Conservation (phyloP, 2,888 invertebrate genomes). For the Sphinx pinastri region DNA sequence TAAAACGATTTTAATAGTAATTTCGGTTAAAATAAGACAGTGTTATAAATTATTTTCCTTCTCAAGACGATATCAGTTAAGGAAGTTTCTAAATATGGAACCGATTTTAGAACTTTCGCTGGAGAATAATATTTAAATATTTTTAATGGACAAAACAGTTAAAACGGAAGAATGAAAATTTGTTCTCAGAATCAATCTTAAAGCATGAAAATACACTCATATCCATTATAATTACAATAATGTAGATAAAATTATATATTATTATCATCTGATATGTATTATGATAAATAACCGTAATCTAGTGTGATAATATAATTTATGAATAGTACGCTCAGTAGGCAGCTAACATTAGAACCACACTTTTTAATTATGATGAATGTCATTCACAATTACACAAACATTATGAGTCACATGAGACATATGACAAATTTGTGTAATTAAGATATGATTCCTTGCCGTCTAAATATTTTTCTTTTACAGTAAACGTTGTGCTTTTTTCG, state of each 20-base stretch:
- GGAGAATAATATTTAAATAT: too few species aligned
- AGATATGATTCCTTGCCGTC: neutral
- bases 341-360: neutral
- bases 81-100: neutral
- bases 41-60: too few species aligned
- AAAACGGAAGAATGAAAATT: neutral
- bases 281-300: slow-evolving; percentile 28
- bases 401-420: slow-evolving; percentile 8
- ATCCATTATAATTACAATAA: slow-evolving; percentile 28
- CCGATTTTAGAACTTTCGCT: too few species aligned
- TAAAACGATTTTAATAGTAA: too few species aligned
- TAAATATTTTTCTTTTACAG: too few species aligned
- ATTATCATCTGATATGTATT: slow-evolving; percentile 52
- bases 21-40: too few species aligned
- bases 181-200: neutral
- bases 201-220: slow-evolving; percentile 1
- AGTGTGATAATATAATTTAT: slow-evolving; percentile 11
- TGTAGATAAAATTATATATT: slow-evolving; percentile 40
- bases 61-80: too few species aligned
- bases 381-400: neutral
- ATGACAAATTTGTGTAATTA: neutral
- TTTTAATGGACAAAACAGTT: neutral
- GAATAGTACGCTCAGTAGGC: slow-evolving; percentile 6
- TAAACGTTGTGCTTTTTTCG: too few species aligned
- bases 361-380: neutral